A percentile compares a stretch with the other conserved stretches of the same genome.
Conservation (phyloP, 2,797 vertebrate species). For the Manis javanica region DNA sequence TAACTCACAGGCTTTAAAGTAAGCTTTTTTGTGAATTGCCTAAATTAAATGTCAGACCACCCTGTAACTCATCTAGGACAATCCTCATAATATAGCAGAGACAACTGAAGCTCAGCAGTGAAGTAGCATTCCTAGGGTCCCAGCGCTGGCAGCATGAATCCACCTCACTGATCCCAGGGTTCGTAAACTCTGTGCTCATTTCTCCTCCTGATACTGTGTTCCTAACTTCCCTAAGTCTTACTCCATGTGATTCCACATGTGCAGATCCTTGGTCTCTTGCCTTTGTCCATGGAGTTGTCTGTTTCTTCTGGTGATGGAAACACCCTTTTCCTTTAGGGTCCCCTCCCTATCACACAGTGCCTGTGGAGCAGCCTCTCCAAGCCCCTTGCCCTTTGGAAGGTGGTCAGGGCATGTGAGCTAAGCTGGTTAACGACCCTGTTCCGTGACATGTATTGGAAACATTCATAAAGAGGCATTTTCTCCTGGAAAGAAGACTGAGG, state of each 20-base stretch:
- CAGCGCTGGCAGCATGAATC: neutral
- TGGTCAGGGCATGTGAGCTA: neutral
- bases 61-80: neutral
- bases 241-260: neutral
- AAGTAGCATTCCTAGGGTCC: neutral
- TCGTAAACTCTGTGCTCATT: neutral
- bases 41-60: neutral
- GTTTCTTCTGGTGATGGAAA: neutral
- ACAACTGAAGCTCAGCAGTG: neutral
- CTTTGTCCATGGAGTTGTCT: neutral
- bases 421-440: neutral
- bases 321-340: neutral
- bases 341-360: fast-evolving
- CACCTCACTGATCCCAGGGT: neutral
- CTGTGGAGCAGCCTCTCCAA: neutral
- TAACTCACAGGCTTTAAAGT: neutral
- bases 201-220: neutral
- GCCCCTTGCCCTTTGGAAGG: fast-evolving
- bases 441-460: neutral
- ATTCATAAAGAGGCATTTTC: neutral
- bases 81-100: neutral
- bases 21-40: neutral
- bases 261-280: neutral
- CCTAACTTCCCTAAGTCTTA: neutral
- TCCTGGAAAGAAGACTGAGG: neutral